Evolutionary conservation across 2,797 vertebrate genomes (phyloP), one percentile per base, ranked within the genome.

Genomic region (Pagetopsis macropterus): DNA sequence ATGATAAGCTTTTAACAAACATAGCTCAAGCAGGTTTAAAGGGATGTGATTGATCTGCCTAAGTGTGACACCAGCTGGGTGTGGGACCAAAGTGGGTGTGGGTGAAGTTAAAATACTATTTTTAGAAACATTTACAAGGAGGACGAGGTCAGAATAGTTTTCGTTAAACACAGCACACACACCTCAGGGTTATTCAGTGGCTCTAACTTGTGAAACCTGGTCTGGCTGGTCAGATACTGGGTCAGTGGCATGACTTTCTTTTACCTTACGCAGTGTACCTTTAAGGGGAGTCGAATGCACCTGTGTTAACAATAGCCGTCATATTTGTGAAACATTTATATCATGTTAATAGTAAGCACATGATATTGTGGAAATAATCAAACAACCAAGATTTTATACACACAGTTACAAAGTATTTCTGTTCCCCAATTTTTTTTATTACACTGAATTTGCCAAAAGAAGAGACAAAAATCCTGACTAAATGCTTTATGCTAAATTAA

Each of bases 61-160:
- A 16, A 1, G 10, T 64, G 62, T 84, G 75, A 88, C 69, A 75
- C 19, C 56, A 52, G 56, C 75, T 62, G 76, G 72, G 78, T 54
- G 68, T 62, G 58, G 68, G 45, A 61, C 13, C 52, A 44, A 3
- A 17, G 45, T 52, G 62, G 61, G 69, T 13, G 65, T 81, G 69
- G 67, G 49, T 41, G 60, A 60, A 54, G 54, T n/a, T 37, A 16
- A 69, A 84, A 51, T 1, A 2, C 50, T 89, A 86, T 85, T 87
- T 93, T 89, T 90, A 87, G 85, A 83, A 44, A 15, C 48, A 59
- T 83, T 80, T 71, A 58, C 84, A 89, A 14, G 64, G 27, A 45
- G 16, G 52, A 78, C 90, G 85, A 91, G 72, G 78, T 91, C 86
- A 89, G 72, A 84, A 69, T 69, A 62, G 5, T 59, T 51, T 54